Evolutionary conservation across 1,140 invertebrate species (phyloP), one percentile per base, ranked within the genome.

Genomic region (Drosophila littoralis): DNA sequence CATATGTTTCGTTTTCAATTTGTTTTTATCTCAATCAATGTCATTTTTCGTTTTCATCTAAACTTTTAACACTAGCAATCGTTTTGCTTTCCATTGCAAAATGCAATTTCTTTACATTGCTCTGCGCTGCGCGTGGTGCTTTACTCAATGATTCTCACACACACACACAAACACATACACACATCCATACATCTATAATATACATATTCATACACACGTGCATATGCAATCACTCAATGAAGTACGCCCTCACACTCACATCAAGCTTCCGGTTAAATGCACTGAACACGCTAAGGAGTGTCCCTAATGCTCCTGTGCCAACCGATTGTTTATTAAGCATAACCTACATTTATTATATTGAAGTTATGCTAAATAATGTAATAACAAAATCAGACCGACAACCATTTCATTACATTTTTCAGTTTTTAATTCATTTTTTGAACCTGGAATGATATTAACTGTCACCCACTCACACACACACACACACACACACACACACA

Each of bases 51-150:
- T 61, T 69, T 69, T 43, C 48, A 15, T 75, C 42, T 63, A 64
- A 57, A 40, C 36, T 33, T 63, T 73, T 69, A 28, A 81, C 59
- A 77, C 33, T 73, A 71, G 73, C 58, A 77, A 54, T 70, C 74
- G 70, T 70, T 58, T 51, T 22, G 51, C 17, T 17, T 52, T 38
- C 64, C 22, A 28, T 38, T 67, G 46, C 45, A 73, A 80, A 80
- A 80, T 65, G 10, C 36, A 75, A 51, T 66, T 54, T 59, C n/a
- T 50, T 51, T 60, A 61, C 35, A 63, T 72, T 72, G 59, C 59
- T 73, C 74, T 73, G 83, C 22, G 22, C 84, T 79, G 83, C 83
- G 83, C 83, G 83, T 64, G 83, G 84, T 88, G 83, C 83, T 88
- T 88, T 88, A 22, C 54, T 54, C 46, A 60, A 63, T 32, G 17